These are phyloP conservation scores for Prolemur simus DNA, from an alignment of 2,113 vertebrate species.

Conservation along the genomic window DNA sequence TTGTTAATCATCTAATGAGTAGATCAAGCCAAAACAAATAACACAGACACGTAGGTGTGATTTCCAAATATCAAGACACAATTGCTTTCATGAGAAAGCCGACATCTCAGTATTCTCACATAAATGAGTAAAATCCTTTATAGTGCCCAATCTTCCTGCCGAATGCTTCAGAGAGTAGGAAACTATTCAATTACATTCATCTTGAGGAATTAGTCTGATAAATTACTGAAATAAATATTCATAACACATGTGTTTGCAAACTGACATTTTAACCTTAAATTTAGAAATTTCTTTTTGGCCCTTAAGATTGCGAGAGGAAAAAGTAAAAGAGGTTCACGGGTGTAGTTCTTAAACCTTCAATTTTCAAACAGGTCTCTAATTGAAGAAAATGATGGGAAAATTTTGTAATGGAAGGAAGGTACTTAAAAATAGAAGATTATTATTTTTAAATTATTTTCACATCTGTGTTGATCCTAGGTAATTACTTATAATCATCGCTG, in stretches of 20 bases:
- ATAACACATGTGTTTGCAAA: not conserved
- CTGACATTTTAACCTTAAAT: not conserved
- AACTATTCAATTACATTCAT: not conserved
- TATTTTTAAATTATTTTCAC: not conserved
- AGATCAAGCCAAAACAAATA: not conserved
- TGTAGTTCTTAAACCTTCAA: conserved; percentile 3
- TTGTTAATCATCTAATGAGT: not conserved
- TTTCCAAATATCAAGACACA: not conserved
- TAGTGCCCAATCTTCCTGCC: not conserved
- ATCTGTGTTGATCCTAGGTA: not conserved
- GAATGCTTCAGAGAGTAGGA: not conserved
- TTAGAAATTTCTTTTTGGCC: conserved; percentile 26
- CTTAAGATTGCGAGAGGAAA: not conserved
- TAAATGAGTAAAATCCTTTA: not conserved
- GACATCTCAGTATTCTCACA: not conserved
- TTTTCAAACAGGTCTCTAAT: not conserved
- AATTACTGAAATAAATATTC: not conserved
- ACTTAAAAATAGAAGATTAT: not conserved
- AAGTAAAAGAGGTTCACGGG: not conserved
- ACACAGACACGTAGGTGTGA: not conserved
- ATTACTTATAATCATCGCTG: not conserved
- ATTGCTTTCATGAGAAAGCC: not conserved
- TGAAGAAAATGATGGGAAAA: not conserved
- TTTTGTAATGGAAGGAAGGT: not conserved
- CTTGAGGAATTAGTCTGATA: not conserved